These are phyloP conservation scores for Heterohyrax brucei DNA, from an alignment of 2,797 vertebrate species.

Conservation along the genomic window DNA sequence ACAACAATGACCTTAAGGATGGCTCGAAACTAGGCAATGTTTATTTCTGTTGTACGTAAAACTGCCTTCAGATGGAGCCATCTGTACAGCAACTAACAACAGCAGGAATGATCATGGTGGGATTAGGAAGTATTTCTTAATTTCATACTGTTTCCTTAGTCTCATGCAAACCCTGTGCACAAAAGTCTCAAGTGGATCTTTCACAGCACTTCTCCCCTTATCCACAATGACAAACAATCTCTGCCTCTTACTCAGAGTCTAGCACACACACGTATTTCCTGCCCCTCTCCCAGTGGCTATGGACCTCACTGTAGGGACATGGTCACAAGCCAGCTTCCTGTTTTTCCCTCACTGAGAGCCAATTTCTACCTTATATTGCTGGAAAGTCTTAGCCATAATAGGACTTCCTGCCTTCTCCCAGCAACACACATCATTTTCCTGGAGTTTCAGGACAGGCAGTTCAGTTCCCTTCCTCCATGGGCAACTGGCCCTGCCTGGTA, in stretches of 20 bases:
- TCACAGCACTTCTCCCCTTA: neutral
- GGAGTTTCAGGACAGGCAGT: neutral
- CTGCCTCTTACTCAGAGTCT: neutral
- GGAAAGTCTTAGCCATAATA: neutral
- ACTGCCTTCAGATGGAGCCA: neutral
- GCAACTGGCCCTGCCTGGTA: neutral
- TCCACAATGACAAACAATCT: neutral
- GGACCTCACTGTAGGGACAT: neutral
- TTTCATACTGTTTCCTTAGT: neutral
- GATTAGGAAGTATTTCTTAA: neutral
- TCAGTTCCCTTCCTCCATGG: neutral
- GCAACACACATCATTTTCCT: neutral
- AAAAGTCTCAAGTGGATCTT: neutral
- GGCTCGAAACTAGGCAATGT: neutral
- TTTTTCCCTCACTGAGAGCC: neutral
- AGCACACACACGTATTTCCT: neutral
- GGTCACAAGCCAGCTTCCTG: neutral
- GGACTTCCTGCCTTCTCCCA: neutral
- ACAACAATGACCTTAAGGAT: neutral
- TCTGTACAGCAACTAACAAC: neutral
- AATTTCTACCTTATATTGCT: neutral
- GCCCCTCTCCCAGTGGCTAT: neutral
- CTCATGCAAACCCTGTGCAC: neutral
- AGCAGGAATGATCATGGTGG: neutral
- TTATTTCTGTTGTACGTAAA: neutral